Conservation (phyloP, 2,797 vertebrate genomes). For the Acanthurus leucopareius region DNA sequence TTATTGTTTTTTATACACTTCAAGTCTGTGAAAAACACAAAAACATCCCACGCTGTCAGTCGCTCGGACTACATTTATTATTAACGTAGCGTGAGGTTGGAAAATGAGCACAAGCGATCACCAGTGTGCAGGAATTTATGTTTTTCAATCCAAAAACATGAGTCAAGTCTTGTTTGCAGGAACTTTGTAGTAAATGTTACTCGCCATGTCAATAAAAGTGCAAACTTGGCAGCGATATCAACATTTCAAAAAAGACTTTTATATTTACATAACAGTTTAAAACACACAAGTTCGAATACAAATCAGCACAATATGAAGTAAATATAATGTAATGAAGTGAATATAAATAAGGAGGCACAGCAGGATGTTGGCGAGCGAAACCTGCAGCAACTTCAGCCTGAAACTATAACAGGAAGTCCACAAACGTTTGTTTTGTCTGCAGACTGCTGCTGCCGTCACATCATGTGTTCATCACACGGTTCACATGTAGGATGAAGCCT, state of each 20-base stretch:
- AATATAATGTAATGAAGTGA: background rate
- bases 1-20: background rate
- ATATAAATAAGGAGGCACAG: background rate
- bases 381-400: too few relatives aligned
- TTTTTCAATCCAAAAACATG: background rate
- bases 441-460: background rate
- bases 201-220: too few relatives aligned
- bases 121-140: background rate
- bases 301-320: background rate
- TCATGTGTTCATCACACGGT: conserved; percentile 31
- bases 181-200: background rate
- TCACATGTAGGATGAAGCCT: conserved; percentile 5
- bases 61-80: background rate
- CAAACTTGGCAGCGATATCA: too few relatives aligned
- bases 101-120: background rate
- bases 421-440: conserved; percentile 4
- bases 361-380: background rate
- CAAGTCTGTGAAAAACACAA: background rate
- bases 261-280: background rate
- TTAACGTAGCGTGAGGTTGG: background rate
- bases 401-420: background rate
- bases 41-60: background rate
- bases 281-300: background rate
- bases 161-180: background rate
- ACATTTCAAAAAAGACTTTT: background rate